Evolutionary conservation across 2,797 vertebrate species (phyloP), one percentile per base, ranked within the genome.

Genomic region (Danio jaintianensis): DNA sequence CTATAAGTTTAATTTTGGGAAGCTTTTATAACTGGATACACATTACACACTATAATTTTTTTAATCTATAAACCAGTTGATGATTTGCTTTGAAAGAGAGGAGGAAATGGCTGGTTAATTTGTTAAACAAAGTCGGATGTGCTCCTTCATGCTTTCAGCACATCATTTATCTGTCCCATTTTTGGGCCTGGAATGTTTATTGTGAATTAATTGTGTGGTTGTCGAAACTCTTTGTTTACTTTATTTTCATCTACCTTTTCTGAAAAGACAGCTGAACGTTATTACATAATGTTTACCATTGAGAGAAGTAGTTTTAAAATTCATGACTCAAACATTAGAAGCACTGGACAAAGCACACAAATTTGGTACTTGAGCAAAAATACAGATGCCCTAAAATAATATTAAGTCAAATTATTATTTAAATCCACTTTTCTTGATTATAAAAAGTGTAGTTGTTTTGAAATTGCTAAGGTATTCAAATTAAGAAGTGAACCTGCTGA

Each of bases 71-170:
- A 29, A 10, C 47, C 38, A 22, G 42, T 18, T 50, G 62, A 15
- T 16, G 7, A 10, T 89, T 88, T 89, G 74, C 83, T 86, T 86
- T 38, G 75, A 73, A 63, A 84, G 71, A 76, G 56, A 58, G 66
- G 48, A 12, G 11, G 47, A 80, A 78, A 79, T 52, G 5, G 12
- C 42, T 52, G 0, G 72, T 42, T 56, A 45, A 70, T 85, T 77
- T 81, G 79, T 69, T 77, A 63, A 80, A 78, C 80, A 87, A 84
- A 86, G 70, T 68, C 5, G 22, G 4, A 29, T 61, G 42, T 43
- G 38, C 6, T 40, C 56, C 12, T 16, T 18, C 22, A 40, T 29
- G 68, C 10, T 42, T 67, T 7, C 47, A 38, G 6, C 13, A 6
- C 59, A 18, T 13, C 9, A 22, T 66, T 78, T 42, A 36, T 56